Base-by-base conservation (phyloP, 2,797 vertebrate species). In the Mareca strepera region DNA sequence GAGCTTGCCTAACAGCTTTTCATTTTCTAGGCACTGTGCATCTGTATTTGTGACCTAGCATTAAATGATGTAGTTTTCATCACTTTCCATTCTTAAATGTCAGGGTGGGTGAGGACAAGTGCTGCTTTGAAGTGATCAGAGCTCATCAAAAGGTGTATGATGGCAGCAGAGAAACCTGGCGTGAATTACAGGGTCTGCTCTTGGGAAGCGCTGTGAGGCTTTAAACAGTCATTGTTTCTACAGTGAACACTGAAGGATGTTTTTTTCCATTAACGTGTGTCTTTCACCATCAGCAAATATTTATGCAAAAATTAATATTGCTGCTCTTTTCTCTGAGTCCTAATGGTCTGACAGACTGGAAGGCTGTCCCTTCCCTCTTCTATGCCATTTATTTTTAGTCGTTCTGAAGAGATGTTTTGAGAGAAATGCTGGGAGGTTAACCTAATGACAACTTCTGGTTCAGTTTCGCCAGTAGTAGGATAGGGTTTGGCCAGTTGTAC, bases 371-470 rank as follows among this genome's bases (percentile, higher is more conserved):
- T 90, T 64, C 58, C 21, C 31, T 88, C 35, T 59, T 91, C 46
- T 84, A 2, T 63, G 35, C 52, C 60, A 8, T 87, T 67, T 82
- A 52, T 82, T 91, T 92, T 80, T 18, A 82, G 48, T 70, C 52
- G 70, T 79, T 88, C 56, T 67, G 67, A 74, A 60, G 77, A 84
- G 56, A 35, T 88, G 22, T 48, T 88, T 82, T 73, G 64, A 70
- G 43, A 81, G 62, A 67, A 59, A 78, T 68, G 62, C 63, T 93
- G 52, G 50, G 79, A 91, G 68, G 53, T 91, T 90, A 83, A 85
- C 73, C 37, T 86, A 95, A 93, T 91, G 87, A 91, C 66, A 78
- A 31, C 70, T 95, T 92, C 88, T 94, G 62, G 29, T 86, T 93
- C 64, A 56, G 85, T 88, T 91, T 94, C 85, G 92, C 20, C 70